phyloP scores from a whole-genome alignment of 2,888 invertebrate species.

The Pachymerium ferrugineum region DNA sequence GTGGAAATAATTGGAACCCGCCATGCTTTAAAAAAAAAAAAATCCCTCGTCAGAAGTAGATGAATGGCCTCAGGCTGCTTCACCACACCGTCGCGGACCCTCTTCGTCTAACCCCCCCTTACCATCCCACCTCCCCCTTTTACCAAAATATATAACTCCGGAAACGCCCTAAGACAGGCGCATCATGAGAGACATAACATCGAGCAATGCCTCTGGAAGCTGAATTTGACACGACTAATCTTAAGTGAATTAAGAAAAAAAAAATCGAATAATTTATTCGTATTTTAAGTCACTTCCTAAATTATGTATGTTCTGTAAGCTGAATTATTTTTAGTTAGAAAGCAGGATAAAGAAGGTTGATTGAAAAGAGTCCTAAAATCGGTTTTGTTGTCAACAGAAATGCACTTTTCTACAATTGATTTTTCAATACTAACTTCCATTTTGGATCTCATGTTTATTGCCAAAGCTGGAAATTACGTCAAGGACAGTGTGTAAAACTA shows the following conservation, averaged over 20 bases:
- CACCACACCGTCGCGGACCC: constrained; percentile 9
- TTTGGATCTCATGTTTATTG: no score
- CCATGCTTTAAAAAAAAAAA: constrained; percentile 11
- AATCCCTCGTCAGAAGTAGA: constrained; percentile 21
- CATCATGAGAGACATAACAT: constrained; percentile 11
- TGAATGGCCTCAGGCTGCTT: constrained; percentile 28
- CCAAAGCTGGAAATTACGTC: no score
- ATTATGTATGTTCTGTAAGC: neutral
- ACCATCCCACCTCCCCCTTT: neutral
- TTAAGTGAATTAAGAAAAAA: neutral
- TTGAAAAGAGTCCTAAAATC: no score
- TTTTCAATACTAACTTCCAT: no score
- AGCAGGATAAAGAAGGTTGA: no score
- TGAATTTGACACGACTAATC: neutral
- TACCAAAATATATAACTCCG: neutral
- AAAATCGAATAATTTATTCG: neutral
- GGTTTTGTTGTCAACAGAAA: no score
- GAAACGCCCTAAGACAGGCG: constrained; percentile 8
- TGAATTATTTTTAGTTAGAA: neutral
- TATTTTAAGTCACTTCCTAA: neutral
- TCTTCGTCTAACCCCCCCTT: neutral
- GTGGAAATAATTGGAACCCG: constrained; percentile 29
- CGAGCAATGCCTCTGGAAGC: neutral
- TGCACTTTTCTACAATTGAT: no score
- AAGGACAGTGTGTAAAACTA: no score